Percentiles rank a stretch among this genome's conserved stretches.
Evolutionary conservation across 2,888 invertebrate species (phyloP).

Genomic region (Acanthococcus lagerstroemiae): DNA sequence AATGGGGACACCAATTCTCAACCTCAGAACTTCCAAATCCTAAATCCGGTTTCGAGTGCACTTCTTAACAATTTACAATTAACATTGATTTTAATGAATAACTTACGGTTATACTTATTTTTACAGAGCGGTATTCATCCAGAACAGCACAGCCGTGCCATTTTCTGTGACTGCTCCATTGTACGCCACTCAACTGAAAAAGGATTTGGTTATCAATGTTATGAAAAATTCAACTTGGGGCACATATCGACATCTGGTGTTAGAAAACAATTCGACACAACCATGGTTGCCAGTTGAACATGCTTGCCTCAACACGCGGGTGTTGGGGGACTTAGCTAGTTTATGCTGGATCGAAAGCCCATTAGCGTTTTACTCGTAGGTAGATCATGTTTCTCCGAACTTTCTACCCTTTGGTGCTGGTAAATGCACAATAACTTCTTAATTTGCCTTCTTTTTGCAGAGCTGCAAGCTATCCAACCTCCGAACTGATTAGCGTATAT

Average conservation of each 20-base stretch:
- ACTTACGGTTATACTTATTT: no score
- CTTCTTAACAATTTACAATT: no score
- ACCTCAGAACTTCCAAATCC: no score
- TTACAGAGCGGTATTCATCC: slow-evolving; percentile 52
- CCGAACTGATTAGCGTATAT: slow-evolving; percentile 74
- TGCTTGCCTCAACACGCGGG: slow-evolving; percentile 87
- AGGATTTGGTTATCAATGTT: slow-evolving; percentile 79
- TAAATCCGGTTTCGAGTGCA: no score
- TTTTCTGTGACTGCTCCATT: slow-evolving; percentile 51
- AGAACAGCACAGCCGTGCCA: slow-evolving; percentile 51
- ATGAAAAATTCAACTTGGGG: slow-evolving; percentile 70
- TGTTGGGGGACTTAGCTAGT: slow-evolving; percentile 86
- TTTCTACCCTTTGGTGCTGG: no score
- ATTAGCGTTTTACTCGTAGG: slow-evolving; percentile 51
- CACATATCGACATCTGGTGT: slow-evolving; percentile 65
- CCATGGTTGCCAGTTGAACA: slow-evolving; percentile 59
- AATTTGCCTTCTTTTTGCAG: slow-evolving; percentile 36
- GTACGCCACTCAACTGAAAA: slow-evolving; percentile 54
- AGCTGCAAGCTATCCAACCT: slow-evolving; percentile 43
- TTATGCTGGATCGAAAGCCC: slow-evolving; percentile 88
- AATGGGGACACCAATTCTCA: no score
- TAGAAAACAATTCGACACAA: slow-evolving; percentile 46
- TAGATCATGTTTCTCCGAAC: no score
- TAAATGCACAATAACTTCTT: no score
- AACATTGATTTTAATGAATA: no score